phyloP scores from a whole-genome alignment of 2,113 vertebrate species.

The Hippotragus niger region DNA sequence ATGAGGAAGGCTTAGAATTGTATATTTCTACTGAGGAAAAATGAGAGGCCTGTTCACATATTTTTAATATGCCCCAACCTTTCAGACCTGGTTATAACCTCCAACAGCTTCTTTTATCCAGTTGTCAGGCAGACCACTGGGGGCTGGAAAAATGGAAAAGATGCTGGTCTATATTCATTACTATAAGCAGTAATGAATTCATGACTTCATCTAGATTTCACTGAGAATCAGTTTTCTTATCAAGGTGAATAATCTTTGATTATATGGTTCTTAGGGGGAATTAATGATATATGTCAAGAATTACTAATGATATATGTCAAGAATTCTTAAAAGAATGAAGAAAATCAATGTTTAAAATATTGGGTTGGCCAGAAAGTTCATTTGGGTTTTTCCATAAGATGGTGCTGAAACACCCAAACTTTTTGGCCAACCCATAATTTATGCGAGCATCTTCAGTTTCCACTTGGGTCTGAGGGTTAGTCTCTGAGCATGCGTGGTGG shows the following conservation, averaged over 20 bases:
- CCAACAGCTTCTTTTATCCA: background rate
- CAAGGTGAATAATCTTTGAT: constrained; percentile 3
- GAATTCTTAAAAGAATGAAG: background rate
- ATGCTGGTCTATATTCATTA: background rate
- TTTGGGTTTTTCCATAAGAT: background rate
- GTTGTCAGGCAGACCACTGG: background rate
- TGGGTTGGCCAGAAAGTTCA: background rate
- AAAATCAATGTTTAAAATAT: background rate
- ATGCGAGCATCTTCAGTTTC: background rate
- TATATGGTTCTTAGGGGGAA: background rate
- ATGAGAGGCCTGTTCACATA: fast-evolving
- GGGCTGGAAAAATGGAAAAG: background rate
- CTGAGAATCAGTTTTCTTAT: background rate
- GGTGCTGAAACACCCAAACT: background rate
- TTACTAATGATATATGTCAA: background rate
- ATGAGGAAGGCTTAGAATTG: background rate
- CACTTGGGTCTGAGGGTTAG: background rate
- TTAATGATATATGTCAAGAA: background rate
- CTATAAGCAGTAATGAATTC: background rate
- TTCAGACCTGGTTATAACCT: background rate
- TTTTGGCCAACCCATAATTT: background rate
- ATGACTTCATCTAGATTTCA: constrained; percentile 18
- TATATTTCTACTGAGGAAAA: background rate
- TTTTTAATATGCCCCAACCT: background rate
- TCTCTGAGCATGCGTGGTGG: background rate